Evolutionary conservation across 1,140 invertebrate genomes (phyloP).

Genomic region (Aphaenogaster ashmeadi): DNA sequence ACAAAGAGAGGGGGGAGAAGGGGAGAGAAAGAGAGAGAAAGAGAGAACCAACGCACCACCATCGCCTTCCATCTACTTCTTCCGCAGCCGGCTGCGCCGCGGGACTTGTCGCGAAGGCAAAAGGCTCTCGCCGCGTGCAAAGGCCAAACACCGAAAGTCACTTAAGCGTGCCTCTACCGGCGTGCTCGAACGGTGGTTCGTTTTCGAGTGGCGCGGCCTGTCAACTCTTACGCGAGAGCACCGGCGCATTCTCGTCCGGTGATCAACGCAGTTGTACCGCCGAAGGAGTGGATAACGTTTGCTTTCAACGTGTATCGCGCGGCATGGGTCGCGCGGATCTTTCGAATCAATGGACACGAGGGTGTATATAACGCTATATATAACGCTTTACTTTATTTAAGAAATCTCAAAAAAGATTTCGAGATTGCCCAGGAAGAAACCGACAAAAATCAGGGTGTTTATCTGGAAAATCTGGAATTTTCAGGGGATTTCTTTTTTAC

Average conservation of each 20-base stretch:
- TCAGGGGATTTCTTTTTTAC: no score
- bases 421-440: not conserved
- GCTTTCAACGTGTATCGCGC: constrained; percentile 21
- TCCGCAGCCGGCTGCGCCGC: constrained; percentile 67
- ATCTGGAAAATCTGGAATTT: no score
- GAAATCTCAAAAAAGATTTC: not conserved
- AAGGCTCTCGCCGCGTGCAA: constrained; percentile 75
- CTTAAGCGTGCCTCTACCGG: constrained; percentile 80
- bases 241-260: constrained; percentile 66
- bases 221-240: constrained; percentile 67
- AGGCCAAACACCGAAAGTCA: constrained; percentile 86
- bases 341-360: not conserved
- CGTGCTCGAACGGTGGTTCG: constrained; percentile 72
- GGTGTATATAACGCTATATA: not conserved
- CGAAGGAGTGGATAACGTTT: constrained; percentile 40
- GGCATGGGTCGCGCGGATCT: not conserved
- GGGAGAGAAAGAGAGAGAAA: not conserved
- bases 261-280: constrained; percentile 58
- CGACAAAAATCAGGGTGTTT: no score
- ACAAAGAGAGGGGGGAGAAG: not conserved
- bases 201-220: constrained; percentile 70
- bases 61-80: constrained; percentile 56
- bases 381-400: not conserved
- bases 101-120: constrained; percentile 75
- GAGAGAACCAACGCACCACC: constrained; percentile 57